These are phyloP conservation scores for Psophia crepitans DNA, from an alignment of 2,113 vertebrate species.

Conservation along the genomic window DNA sequence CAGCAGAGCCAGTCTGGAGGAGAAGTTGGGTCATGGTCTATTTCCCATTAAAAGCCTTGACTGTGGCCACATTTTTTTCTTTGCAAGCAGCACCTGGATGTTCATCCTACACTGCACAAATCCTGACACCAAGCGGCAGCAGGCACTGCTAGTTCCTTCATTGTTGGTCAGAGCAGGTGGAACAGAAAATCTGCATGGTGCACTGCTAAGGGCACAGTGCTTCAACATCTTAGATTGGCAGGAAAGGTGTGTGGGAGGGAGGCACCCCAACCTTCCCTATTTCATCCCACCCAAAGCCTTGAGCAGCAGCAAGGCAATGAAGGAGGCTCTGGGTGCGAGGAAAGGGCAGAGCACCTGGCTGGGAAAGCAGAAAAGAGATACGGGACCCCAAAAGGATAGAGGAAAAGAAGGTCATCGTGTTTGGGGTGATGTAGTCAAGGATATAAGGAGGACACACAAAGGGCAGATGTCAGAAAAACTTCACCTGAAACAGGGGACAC, in stretches of 20 bases:
- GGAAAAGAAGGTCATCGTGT: neutral
- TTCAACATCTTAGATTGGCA: neutral
- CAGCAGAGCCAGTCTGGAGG: neutral
- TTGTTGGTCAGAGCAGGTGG: neutral
- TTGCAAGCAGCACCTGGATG: neutral
- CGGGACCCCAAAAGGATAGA: neutral
- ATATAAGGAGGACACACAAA: neutral
- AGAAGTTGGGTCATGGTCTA: neutral
- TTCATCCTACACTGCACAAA: neutral
- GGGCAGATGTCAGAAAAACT: neutral
- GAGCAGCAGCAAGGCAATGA: neutral
- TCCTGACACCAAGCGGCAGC: neutral
- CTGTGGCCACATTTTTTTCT: neutral
- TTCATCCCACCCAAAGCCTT: neutral
- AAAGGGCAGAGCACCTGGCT: neutral
- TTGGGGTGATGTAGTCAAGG: neutral
- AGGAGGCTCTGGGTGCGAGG: neutral
- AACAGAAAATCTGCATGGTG: neutral
- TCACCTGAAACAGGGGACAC: neutral
- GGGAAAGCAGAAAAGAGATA: neutral
- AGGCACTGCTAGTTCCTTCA: neutral
- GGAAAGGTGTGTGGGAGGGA: neutral
- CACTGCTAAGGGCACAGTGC: neutral
- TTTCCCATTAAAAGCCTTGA: neutral
- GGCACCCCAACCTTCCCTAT: neutral